Evolutionary conservation across 2,797 vertebrate species (phyloP).

Genomic region (Synanceia verrucosa): DNA sequence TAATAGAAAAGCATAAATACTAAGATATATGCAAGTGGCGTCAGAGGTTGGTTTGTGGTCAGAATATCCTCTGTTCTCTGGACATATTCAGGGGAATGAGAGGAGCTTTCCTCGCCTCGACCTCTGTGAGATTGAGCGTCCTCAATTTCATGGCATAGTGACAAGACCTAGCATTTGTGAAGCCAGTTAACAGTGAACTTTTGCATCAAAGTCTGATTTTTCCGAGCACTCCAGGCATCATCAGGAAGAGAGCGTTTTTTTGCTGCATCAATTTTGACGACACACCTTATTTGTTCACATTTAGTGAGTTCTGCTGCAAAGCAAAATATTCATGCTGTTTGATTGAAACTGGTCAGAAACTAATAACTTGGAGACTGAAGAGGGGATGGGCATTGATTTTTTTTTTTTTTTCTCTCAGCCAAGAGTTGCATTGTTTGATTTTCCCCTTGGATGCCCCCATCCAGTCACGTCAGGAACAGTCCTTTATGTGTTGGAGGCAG

Average conservation of each 20-base stretch:
- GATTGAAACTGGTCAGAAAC: neutral
- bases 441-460: conserved; percentile 40
- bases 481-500: neutral
- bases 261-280: neutral
- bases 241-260: neutral
- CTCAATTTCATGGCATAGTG: conserved; percentile 38
- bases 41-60: neutral
- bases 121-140: conserved; percentile 26
- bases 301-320: neutral
- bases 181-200: conserved; percentile 23
- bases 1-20: neutral
- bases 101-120: conserved; percentile 24
- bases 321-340: neutral
- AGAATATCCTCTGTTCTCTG: conserved; percentile 15
- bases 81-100: conserved; percentile 48
- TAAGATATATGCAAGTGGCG: neutral
- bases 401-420: neutral
- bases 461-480: conserved; percentile 23
- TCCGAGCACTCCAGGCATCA: neutral
- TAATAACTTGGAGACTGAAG: neutral
- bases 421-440: conserved; percentile 18
- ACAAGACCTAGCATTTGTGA: conserved; percentile 21
- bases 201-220: neutral
- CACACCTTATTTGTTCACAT: neutral
- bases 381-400: neutral